phyloP scores from a whole-genome alignment of 2,797 vertebrate genomes.

The Rousettus madagascariensis region DNA sequence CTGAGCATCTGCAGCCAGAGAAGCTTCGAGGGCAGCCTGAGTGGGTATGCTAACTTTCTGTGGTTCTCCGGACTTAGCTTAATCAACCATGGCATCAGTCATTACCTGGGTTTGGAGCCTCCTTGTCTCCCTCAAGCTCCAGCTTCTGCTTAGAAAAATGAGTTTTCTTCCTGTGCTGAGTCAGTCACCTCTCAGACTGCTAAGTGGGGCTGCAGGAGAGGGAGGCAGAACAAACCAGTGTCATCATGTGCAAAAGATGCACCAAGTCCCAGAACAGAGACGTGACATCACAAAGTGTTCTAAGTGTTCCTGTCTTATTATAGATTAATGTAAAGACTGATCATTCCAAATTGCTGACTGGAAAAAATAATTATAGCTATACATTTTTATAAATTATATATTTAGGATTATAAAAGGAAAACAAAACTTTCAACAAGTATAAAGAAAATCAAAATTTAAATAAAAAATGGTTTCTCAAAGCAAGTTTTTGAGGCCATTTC shows the following conservation, averaged over 20 bases:
- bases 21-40: background rate
- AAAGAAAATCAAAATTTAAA: conserved; percentile 13
- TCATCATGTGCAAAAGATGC: background rate
- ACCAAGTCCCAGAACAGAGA: background rate
- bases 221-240: background rate
- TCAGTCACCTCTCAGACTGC: conserved; percentile 41
- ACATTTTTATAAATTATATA: background rate
- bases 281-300: background rate
- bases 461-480: background rate
- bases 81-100: background rate
- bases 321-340: background rate
- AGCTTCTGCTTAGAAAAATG: background rate
- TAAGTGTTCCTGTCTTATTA: background rate
- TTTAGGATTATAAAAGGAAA: conserved; percentile 15
- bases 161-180: conserved; percentile 6
- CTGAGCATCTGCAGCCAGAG: background rate
- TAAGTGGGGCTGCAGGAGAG: background rate
- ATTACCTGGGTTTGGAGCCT: background rate
- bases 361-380: background rate
- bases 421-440: background rate
- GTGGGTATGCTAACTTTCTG: background rate
- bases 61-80: background rate
- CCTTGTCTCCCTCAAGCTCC: background rate
- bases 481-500: background rate
- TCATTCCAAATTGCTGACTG: background rate